Evolutionary conservation across 2,888 invertebrate species (phyloP).

Genomic region (Chymomyza amoena): DNA sequence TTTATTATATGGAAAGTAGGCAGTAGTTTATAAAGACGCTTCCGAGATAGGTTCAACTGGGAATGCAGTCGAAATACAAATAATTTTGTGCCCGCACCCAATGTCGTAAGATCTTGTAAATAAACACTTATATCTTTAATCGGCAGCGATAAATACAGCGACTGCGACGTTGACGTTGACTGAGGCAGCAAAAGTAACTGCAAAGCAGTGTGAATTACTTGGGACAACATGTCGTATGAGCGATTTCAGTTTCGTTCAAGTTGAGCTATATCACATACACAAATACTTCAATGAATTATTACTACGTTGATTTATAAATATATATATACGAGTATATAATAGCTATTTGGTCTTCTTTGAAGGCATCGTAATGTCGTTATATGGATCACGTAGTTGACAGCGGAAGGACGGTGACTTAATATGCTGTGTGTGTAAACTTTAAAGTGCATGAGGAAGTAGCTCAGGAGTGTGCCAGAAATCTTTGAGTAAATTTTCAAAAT

Average conservation of each 20-base stretch:
- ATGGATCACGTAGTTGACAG: background rate
- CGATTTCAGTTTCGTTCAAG: slow-evolving; percentile 19
- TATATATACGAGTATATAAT: background rate
- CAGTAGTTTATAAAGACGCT: background rate
- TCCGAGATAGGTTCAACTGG: slow-evolving; percentile 25
- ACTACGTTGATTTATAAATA: background rate
- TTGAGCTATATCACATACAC: background rate
- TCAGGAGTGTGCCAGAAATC: too few relatives aligned
- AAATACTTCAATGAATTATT: too few relatives aligned
- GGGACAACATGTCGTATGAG: slow-evolving; percentile 62
- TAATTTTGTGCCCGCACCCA: slow-evolving; percentile 32
- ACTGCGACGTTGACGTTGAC: slow-evolving; percentile 17
- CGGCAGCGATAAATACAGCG: slow-evolving; percentile 6
- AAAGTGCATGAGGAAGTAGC: background rate
- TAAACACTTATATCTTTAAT: slow-evolving; percentile 41
- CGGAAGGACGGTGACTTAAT: background rate
- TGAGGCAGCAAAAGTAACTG: slow-evolving; percentile 1
- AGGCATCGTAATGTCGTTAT: background rate
- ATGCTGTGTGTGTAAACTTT: background rate
- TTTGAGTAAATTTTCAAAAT: too few relatives aligned
- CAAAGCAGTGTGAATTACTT: slow-evolving; percentile 55
- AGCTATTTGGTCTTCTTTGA: slow-evolving; percentile 25
- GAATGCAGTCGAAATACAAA: slow-evolving; percentile 28
- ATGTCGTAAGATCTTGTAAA: slow-evolving; percentile 66
- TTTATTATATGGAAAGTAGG: background rate